Evolutionary conservation across 2,113 vertebrate genomes (phyloP).

Genomic region (Pelmatolapia mariae): DNA sequence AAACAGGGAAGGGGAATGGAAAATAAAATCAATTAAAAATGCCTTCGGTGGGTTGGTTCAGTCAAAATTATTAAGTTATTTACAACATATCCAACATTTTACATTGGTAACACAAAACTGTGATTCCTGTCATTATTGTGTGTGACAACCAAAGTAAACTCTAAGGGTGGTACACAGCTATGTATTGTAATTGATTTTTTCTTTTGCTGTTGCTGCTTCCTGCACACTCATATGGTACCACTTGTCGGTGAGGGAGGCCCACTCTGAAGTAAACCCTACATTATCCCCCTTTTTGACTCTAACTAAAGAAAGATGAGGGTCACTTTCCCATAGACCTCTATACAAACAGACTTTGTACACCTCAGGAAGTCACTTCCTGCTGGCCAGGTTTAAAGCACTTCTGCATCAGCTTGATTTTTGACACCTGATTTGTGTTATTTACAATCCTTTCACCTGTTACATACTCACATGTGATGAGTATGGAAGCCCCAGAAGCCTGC

Average conservation of each 20-base stretch:
- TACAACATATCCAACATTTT: background rate
- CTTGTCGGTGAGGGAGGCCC: background rate
- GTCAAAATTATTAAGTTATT: background rate
- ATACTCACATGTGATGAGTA: background rate
- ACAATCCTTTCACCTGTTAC: background rate
- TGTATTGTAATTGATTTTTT: background rate
- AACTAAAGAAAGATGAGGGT: background rate
- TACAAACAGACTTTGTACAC: background rate
- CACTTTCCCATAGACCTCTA: background rate
- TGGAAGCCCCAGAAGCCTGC: background rate
- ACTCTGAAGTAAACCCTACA: background rate
- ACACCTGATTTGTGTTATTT: background rate
- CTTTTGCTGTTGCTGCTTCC: background rate
- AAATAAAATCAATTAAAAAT: background rate
- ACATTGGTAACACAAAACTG: background rate
- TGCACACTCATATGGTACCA: background rate
- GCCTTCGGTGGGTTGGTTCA: background rate
- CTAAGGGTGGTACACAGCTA: background rate
- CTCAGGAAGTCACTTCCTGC: background rate
- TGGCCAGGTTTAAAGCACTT: background rate
- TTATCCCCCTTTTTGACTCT: background rate
- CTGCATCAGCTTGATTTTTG: background rate
- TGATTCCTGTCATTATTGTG: background rate
- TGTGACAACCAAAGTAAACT: background rate
- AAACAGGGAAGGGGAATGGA: background rate